Evolutionary conservation across 2,113 vertebrate genomes (phyloP).

Genomic region (Dipodomys merriami): DNA sequence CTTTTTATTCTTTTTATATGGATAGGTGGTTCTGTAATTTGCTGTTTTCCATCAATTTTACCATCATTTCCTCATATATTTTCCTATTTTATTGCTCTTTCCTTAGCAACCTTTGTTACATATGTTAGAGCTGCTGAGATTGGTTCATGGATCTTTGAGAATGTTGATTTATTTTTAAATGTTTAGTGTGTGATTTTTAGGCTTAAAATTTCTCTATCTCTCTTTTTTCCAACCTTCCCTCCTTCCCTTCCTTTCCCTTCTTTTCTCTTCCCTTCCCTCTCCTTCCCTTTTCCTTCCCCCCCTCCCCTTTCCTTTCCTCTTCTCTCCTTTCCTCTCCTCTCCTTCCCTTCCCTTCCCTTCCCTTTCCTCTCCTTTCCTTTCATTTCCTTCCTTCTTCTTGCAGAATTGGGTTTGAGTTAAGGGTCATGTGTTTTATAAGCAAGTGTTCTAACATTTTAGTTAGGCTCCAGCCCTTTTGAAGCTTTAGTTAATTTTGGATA

Average conservation of each 20-base stretch:
- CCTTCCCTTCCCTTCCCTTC: too few relatives aligned
- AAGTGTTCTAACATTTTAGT: too few relatives aligned
- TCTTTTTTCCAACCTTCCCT: too few relatives aligned
- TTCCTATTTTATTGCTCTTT: not conserved
- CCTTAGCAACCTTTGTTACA: not conserved
- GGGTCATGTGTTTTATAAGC: too few relatives aligned
- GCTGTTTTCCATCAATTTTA: not conserved
- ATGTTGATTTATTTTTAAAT: not conserved
- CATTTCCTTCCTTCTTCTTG: not conserved
- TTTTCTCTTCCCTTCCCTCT: too few relatives aligned
- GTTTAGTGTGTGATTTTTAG: not conserved
- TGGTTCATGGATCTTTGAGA: not conserved
- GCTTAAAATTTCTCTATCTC: not conserved
- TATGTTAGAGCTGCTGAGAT: not conserved
- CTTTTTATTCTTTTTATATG: not conserved
- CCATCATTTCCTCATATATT: not conserved
- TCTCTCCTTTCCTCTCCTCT: too few relatives aligned
- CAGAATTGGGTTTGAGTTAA: too few relatives aligned
- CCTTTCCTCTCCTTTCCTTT: too few relatives aligned
- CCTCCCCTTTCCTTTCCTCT: rapidly evolving
- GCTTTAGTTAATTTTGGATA: too few relatives aligned
- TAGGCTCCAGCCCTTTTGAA: too few relatives aligned
- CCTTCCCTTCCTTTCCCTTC: too few relatives aligned
- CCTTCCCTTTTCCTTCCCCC: not conserved
- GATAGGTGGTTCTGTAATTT: not conserved